Evolutionary conservation across 2,797 vertebrate species (phyloP).

Genomic region (Lagodon rhomboides): DNA sequence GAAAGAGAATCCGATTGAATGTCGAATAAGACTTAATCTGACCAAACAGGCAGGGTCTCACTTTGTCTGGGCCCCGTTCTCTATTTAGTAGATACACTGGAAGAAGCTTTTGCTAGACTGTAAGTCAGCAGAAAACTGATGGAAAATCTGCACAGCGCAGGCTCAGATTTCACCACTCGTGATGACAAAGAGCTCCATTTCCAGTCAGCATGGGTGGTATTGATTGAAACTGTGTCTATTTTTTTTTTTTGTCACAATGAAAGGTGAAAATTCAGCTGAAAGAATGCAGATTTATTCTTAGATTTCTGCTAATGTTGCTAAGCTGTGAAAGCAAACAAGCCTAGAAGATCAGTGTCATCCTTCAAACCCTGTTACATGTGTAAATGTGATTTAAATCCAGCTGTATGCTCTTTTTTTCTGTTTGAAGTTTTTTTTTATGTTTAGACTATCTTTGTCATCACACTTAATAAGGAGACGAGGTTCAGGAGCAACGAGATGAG

Average conservation of each 20-base stretch:
- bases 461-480: background rate
- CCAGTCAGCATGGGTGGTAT: background rate
- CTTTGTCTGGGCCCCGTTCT: background rate
- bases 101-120: conserved; percentile 3
- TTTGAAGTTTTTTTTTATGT: background rate
- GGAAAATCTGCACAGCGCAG: conserved; percentile 16
- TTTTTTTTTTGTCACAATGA: conserved; percentile 14
- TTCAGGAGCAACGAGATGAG: background rate
- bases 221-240: background rate
- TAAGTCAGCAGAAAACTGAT: conserved; percentile 41
- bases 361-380: conserved; percentile 4
- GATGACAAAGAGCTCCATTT: background rate
- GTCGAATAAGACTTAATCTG: conserved; percentile 21
- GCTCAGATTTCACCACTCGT: conserved; percentile 18
- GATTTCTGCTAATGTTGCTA: conserved; percentile 11
- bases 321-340: conserved; percentile 36
- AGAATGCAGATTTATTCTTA: conserved; percentile 17
- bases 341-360: background rate
- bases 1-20: conserved; percentile 23
- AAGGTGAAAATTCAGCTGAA: conserved; percentile 10
- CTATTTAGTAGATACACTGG: conserved; percentile 2
- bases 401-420: background rate
- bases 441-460: background rate
- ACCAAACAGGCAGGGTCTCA: conserved; percentile 23
- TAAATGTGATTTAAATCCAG: conserved; percentile 15